Evolutionary conservation across 2,797 vertebrate species (phyloP), one percentile per base, ranked within the genome.

Genomic region (Anableps anableps): DNA sequence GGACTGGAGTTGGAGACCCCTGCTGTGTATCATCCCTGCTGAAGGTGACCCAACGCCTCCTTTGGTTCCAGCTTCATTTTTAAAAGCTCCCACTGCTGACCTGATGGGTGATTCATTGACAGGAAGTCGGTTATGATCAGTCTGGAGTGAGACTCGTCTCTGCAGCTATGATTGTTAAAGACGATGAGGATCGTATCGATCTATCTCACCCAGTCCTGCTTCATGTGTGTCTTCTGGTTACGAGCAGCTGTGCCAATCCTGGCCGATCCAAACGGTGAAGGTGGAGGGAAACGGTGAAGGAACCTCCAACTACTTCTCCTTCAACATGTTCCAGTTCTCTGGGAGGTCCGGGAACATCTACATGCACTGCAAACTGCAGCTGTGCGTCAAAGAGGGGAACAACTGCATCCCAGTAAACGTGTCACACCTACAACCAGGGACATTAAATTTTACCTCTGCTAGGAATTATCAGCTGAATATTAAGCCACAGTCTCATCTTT

Each of bases 251-350:
- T n/a, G 3, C 74, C 0, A 84, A 76, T 43, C 36, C 79, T 0
- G n/a, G 4, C 45, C 1, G 87, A 86, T 62, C 16, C 0, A 23
- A n/a, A 82, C 85, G 0, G 83, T 90, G 76, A 9, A 13, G 17
- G 48, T 88, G 66, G 4, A 31, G 14, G 47, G 16, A 4, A 90
- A 87, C 2, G 83, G 86, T 14, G 0, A 0, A 17, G 74, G 85
- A 80, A 70, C 80, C 2, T 87, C 76, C 81, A 83, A 26, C 78
- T 21, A 11, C 60, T 90, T 88, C 76, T 82, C 81, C 80, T 90
- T 90, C 80, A 81, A 83, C 74, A 80, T 78, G 81, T 88, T 90
- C 43, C 41, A 80, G 50, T 88, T 90, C 80, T 0, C 64, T 4
- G 73, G 17, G 29, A 34, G 11, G 1, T 0, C 38, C 0, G 17